Base-by-base conservation (phyloP, 2,113 vertebrate species). In the Grammatotria lemairii region DNA sequence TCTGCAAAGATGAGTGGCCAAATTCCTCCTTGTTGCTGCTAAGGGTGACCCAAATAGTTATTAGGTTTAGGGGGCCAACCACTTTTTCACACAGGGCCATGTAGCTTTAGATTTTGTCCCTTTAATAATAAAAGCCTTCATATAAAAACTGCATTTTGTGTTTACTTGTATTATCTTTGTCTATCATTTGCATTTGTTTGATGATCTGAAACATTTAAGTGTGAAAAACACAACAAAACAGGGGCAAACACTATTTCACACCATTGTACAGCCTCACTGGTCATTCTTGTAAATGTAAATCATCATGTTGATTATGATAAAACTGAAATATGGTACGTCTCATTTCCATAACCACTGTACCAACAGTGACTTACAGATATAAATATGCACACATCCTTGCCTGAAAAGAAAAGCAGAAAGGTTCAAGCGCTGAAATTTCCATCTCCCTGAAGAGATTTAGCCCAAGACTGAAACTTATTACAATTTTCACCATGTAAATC, bases 401-500 rank as follows among this genome's bases (percentile, higher is more conserved):
- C 42, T 42, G 38, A 47, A 81, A 91, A 75, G 9, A 65, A 17
- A 82, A 23, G 14, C 14, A 35, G 28, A 70, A 54, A 84, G 31
- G 17, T 47, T 80, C 4, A 9, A 17, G 26, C 2, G 11, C 57
- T 57, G 49, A 84, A 79, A 92, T 85, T 83, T 88, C 19, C 49
- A 82, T 87, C 26, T 51, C 45, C 51, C 73, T 78, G 19, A 85
- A 89, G 57, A 84, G 45, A 82, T 70, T 82, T 86, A 54, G 33
- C 35, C 83, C 82, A 7, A 78, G 81, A 92, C 80, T 84, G 88
- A 89, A 85, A 86, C 81, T 85, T 88, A 90, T 88, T 89, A 87
- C 86, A 91, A 83, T 93, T 87, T 91, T 90, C 84, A 83, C 73
- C 7, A 65, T 88, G 86, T 79, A 93, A 93, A 93, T 93, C 89